Conservation (phyloP, 2,113 vertebrate genomes). For the Dicrurus megarhynchus region DNA sequence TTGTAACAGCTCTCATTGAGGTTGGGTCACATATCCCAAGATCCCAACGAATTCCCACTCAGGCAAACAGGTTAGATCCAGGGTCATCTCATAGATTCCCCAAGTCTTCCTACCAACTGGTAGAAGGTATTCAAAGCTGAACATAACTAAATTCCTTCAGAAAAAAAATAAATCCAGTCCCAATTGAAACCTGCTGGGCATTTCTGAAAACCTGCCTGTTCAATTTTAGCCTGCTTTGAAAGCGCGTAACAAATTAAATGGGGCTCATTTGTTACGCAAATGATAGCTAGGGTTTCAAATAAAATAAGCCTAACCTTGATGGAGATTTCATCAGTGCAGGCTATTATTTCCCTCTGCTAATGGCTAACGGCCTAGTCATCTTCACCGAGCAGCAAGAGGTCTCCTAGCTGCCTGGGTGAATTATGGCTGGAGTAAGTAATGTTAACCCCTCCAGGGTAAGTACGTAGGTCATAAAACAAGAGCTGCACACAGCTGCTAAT, state of each 20-base stretch:
- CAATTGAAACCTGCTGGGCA: background rate
- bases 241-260: background rate
- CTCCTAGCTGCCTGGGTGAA: slow-evolving; percentile 60
- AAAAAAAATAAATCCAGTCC: background rate
- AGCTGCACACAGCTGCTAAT: slow-evolving; percentile 54
- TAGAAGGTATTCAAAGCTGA: background rate
- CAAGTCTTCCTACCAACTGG: background rate
- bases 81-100: background rate
- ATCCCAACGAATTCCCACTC: background rate
- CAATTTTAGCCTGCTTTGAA: background rate
- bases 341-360: slow-evolving; percentile 43
- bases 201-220: background rate
- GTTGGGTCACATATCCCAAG: background rate
- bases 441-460: slow-evolving; percentile 65
- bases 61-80: background rate
- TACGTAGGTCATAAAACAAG: slow-evolving; percentile 32
- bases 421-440: slow-evolving; percentile 67
- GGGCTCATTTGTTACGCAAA: slow-evolving; percentile 7
- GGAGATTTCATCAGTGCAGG: slow-evolving; percentile 29
- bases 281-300: slow-evolving; percentile 26
- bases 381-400: slow-evolving; percentile 59
- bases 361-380: slow-evolving; percentile 29
- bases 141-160: background rate
- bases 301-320: slow-evolving; percentile 38
- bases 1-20: background rate